Percentiles rank a stretch among this genome's conserved stretches.
phyloP scores from a whole-genome alignment of 2,113 vertebrate genomes.

The Podarcis raffonei region DNA sequence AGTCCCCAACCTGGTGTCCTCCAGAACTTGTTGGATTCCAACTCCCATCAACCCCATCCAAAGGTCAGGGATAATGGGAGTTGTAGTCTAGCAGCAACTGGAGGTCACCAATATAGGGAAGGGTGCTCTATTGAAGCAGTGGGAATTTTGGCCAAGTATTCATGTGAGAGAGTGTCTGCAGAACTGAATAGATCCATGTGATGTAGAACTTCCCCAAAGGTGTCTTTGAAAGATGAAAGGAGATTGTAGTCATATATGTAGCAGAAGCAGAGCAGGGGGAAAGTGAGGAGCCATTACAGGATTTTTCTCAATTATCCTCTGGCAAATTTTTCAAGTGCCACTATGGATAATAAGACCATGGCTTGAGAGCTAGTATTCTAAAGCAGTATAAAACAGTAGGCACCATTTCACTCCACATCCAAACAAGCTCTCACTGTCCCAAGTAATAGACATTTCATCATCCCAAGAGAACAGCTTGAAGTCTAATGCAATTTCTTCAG shows the following conservation, averaged over 20 bases:
- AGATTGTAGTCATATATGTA: background rate
- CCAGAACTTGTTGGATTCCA: too few species aligned
- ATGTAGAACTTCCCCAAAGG: background rate
- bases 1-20: too few species aligned
- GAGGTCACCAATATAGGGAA: too few species aligned
- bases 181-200: too few species aligned
- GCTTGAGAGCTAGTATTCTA: background rate
- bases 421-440: background rate
- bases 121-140: too few species aligned
- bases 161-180: too few species aligned
- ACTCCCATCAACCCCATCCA: too few species aligned
- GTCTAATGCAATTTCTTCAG: conserved; percentile 27
- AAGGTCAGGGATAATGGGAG: too few species aligned
- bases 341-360: background rate
- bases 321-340: background rate
- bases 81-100: too few species aligned
- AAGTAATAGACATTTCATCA: conserved; percentile 1
- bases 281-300: background rate
- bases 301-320: background rate
- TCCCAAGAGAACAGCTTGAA: background rate
- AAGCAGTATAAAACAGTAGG: background rate
- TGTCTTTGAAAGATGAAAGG: background rate
- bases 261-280: background rate
- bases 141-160: too few species aligned
- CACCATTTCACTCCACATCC: background rate